Percentiles rank a stretch among this genome's conserved stretches.
Conservation (phyloP, 2,888 invertebrate species). For the Cinara cedri region DNA sequence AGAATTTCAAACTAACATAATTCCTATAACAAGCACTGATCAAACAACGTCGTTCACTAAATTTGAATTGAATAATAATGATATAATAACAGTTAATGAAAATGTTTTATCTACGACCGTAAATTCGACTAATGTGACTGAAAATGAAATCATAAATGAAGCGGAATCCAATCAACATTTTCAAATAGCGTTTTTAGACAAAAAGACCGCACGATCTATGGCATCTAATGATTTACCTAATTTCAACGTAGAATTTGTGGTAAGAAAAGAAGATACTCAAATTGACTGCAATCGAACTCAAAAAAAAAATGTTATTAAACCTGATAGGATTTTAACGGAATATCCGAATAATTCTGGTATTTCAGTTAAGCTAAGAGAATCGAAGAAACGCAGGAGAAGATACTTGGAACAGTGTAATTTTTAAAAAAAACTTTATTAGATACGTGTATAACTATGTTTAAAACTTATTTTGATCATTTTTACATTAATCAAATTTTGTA, state of each 20-base stretch:
- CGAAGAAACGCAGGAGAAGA: slow-evolving; percentile 37
- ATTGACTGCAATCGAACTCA: background rate
- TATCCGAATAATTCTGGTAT: slow-evolving; percentile 37
- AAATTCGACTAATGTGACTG: background rate
- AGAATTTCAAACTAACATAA: background rate
- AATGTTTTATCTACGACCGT: background rate
- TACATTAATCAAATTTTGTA: slow-evolving; percentile 10
- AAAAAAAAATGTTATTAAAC: slow-evolving; percentile 36
- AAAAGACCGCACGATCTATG: slow-evolving; percentile 29
- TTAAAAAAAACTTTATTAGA: background rate
- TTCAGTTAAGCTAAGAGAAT: slow-evolving; percentile 31
- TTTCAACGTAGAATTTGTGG: slow-evolving; percentile 41
- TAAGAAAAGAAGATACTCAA: slow-evolving; percentile 41
- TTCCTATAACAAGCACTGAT: background rate
- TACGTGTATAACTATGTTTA: background rate
- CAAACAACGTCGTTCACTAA: background rate
- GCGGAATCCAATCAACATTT: slow-evolving; percentile 44
- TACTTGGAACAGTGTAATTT: slow-evolving; percentile 43
- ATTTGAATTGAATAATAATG: background rate
- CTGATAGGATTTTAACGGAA: slow-evolving; percentile 41
- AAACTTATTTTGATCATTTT: background rate
- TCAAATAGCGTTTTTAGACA: slow-evolving; percentile 18
- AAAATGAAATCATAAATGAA: slow-evolving; percentile 42
- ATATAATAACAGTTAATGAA: background rate
- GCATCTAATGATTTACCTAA: slow-evolving; percentile 35